Evolutionary conservation across 2,888 invertebrate genomes (phyloP).

Genomic region (Dicycla oo): DNA sequence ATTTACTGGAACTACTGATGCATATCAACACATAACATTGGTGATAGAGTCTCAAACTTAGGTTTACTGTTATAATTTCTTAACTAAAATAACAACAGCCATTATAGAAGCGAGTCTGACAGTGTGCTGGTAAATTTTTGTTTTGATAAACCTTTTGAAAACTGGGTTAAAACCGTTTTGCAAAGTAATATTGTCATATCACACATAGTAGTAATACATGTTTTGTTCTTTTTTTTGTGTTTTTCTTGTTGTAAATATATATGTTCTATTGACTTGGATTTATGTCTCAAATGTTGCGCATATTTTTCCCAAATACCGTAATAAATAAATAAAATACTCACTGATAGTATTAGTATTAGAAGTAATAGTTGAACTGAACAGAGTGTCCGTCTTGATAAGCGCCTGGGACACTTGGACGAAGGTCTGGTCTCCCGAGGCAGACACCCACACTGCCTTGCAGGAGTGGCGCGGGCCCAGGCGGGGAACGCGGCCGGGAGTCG

Average conservation of each 20-base stretch:
- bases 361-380: conserved; percentile 96
- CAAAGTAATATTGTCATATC: background rate
- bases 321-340: conserved; percentile 78
- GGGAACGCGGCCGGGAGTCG: conserved; percentile 94
- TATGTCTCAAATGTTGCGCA: background rate
- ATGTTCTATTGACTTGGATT: background rate
- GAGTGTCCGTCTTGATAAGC: conserved; percentile 96
- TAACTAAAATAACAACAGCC: background rate
- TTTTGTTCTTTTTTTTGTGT: background rate
- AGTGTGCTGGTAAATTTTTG: background rate
- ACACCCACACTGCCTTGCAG: conserved; percentile 97
- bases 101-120: background rate
- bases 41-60: background rate
- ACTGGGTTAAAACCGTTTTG: background rate
- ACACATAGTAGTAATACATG: background rate
- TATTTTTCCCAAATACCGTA: background rate
- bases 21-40: background rate
- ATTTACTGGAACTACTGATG: background rate
- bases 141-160: background rate
- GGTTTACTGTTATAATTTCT: background rate
- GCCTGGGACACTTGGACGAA: conserved; percentile 97
- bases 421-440: conserved; percentile 99
- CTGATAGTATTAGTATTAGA: conserved; percentile 96
- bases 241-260: too few relatives aligned
- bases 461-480: conserved; percentile 96